Conservation (phyloP, 2,797 vertebrate species). For the Amazona ochrocephala region DNA sequence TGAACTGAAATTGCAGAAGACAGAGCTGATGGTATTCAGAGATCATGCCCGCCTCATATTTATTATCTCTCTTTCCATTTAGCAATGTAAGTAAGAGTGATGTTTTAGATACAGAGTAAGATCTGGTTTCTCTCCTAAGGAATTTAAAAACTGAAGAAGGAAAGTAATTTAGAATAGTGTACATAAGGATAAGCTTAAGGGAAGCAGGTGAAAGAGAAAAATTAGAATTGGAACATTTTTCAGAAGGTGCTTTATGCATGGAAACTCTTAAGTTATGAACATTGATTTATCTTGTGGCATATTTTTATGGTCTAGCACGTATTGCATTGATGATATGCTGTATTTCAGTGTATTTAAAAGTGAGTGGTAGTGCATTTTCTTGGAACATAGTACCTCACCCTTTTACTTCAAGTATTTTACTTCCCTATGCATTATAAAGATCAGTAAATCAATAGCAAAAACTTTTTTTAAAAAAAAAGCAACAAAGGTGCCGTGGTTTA, state of each 20-base stretch:
- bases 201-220: neutral
- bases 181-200: neutral
- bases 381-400: neutral
- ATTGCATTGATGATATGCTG: neutral
- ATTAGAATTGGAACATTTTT: neutral
- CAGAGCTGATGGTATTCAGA: neutral
- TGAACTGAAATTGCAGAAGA: neutral
- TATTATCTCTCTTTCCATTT: neutral
- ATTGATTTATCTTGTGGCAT: neutral
- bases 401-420: neutral
- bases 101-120: neutral
- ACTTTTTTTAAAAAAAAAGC: accelerated
- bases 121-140: neutral
- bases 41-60: neutral
- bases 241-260: neutral
- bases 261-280: neutral
- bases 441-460: neutral
- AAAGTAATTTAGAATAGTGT: neutral
- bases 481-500: too few relatives aligned
- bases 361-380: neutral
- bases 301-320: neutral
- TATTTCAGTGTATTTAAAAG: neutral
- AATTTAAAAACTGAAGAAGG: neutral
- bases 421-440: neutral
- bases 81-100: neutral